Base-by-base conservation (phyloP, 2,888 invertebrate genomes). In the Gari tellinella region DNA sequence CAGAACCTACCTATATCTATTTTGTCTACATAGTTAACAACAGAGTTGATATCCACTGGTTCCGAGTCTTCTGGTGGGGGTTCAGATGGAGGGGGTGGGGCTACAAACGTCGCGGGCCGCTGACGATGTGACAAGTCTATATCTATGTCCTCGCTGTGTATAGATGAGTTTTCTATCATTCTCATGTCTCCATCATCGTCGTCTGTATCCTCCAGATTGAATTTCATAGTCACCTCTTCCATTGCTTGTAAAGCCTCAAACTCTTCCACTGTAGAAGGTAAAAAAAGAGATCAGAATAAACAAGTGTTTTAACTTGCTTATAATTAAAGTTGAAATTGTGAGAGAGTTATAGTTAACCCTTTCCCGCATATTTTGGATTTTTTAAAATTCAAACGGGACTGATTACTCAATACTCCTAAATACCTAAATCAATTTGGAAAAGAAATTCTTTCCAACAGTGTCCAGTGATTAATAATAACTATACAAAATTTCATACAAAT, bases 71-170 rank as follows among this genome's bases (percentile, higher is more conserved):
- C 82, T 0, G 86, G 87, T 3, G 86, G 85, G 4, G 85, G 85
- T 72, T 87, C 95, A 90, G 48, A 62, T 26, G 87, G 89, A 15
- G 86, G 88, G 12, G 89, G 89, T 2, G 89, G 90, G 10, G 89
- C 86, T 38, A 88, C 64, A 67, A 88, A 87, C 43, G 77, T 68
- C 38, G 81, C 73, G 0, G 87, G 87, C 38, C 84, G 78, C 14
- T 78, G 80, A n/a, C 66, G 51, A 57, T 76, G 70, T 26, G 67
- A 15, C 2, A 72, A 31, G 25, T 79, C 79, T 14, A 66, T 41
- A 37, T 86, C 87, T 4, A 86, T 67, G 57, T 86, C 84, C 60
- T 88, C 88, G 56, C 85, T 85, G 40, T 75, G 62, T 5, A 88
- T 78, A 0, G 86, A 86, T 0, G 75, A 66, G n/a, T 83, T 82